Base-by-base conservation (phyloP, 1,140 invertebrate genomes). In the Augochlora pura region DNA sequence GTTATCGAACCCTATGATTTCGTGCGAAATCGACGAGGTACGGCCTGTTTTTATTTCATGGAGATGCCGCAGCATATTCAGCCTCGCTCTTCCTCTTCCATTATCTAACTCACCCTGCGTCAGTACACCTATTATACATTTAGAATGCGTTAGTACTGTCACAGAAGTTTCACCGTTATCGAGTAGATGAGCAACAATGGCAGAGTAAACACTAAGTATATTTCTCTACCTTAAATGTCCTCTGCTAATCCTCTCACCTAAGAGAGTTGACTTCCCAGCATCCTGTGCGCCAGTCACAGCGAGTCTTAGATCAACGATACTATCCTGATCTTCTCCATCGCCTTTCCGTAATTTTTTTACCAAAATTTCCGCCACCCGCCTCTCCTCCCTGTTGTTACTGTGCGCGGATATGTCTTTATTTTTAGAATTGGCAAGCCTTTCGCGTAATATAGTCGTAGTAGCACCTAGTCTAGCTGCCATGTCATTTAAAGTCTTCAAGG, bases 1-100 rank as follows among this genome's bases (percentile, higher is more conserved):
- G 9, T 94, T 94, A 93, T 98, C 97, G 91, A 99, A 99, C 8
- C 98, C 99, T 23, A 99, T 95, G 80, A 99, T 98, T 93, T 99
- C 98, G 90, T 99, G 97, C 80, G 97, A 98, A 80, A 99, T 98
- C 18, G 98, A 99, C 2, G 98, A 99, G 0, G 99, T 99, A 81
- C 98, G 94, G 14, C 99, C 99, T 52, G 97, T 97, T 91, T 98
- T 97, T 84, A 99, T 97, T 93, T 99, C 99, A 93, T 99, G 99
- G 81, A 98, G 93, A 91, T 99, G 98, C 16, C 98, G 93, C 90
- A 99, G 98, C 94, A 99, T 97, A 93, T 99, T 99, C 0, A 99
- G 93, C 54, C 99, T 94, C 0, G 99, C 98, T 88, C 97, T 95
- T 21, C 99, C 99, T 81, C 97, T 93, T 0, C 99, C 99, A 94